Conservation (phyloP, 2,888 invertebrate species). For the Scelioninae gen. 2 region DNA sequence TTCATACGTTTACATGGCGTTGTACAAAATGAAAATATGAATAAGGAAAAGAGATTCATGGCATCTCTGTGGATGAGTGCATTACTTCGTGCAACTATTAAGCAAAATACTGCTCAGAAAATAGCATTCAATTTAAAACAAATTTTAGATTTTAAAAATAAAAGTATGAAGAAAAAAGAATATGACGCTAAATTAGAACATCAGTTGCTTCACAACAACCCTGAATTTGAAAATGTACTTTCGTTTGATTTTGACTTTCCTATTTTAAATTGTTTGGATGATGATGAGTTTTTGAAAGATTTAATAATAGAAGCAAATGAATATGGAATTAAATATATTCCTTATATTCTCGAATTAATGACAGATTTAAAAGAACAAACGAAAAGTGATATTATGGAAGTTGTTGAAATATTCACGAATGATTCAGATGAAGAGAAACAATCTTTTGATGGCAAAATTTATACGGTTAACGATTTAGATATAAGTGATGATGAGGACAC, state of each 20-base stretch:
- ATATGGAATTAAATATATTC: constrained; percentile 64
- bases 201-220: constrained; percentile 59
- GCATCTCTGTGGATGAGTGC: constrained; percentile 78
- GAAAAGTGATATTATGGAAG: constrained; percentile 63
- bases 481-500: constrained; percentile 12
- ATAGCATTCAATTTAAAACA: constrained; percentile 65
- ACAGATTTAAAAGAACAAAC: constrained; percentile 47
- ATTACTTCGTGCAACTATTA: constrained; percentile 75
- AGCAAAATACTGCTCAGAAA: constrained; percentile 71
- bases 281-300: constrained; percentile 64
- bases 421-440: constrained; percentile 65
- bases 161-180: constrained; percentile 57
- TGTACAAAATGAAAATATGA: constrained; percentile 71
- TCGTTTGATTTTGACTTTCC: constrained; percentile 63
- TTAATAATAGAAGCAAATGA: constrained; percentile 66
- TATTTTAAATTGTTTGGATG: constrained; percentile 64
- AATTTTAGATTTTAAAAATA: constrained; percentile 58
- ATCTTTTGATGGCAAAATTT: constrained; percentile 67
- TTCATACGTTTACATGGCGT: constrained; percentile 75
- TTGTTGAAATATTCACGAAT: constrained; percentile 67
- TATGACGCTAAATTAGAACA: constrained; percentile 63
- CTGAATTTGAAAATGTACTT: constrained; percentile 62
- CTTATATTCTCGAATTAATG: constrained; percentile 66
- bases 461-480: constrained; percentile 75
- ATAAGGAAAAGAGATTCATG: constrained; percentile 71